Conservation (phyloP, 1,140 invertebrate genomes). For the Eufriesea mexicana region DNA sequence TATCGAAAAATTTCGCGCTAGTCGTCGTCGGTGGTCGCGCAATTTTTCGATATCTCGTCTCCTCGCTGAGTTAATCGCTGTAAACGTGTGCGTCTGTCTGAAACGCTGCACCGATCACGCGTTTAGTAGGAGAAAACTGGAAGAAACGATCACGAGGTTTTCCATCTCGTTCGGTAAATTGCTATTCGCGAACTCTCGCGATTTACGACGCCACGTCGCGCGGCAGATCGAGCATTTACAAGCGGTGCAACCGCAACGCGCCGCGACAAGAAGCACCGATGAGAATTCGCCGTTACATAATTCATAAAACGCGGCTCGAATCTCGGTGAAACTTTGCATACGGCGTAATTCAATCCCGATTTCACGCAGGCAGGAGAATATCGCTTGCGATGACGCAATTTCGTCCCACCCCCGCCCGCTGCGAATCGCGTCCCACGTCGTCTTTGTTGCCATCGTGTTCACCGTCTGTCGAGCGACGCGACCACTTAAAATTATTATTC, state of each 20-base stretch:
- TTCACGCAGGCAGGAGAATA: background rate
- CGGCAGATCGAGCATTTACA: slow-evolving; percentile 2
- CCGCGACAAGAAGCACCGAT: background rate
- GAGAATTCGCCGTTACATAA: slow-evolving; percentile 28
- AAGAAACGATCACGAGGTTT: background rate
- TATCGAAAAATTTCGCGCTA: too few relatives aligned
- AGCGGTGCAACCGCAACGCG: background rate
- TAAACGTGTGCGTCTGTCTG: background rate
- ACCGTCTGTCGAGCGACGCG: slow-evolving; percentile 9
- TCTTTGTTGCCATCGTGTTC: slow-evolving; percentile 28
- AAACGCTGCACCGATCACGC: background rate
- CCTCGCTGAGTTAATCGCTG: too few relatives aligned
- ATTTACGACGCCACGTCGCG: slow-evolving; percentile 9
- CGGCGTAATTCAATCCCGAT: slow-evolving; percentile 43
- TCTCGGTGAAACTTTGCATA: slow-evolving; percentile 36
- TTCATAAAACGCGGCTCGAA: slow-evolving; percentile 37
- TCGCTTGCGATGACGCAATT: background rate
- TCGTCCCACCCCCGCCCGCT: background rate
- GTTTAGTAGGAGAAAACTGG: background rate
- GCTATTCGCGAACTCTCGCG: slow-evolving; percentile 18
- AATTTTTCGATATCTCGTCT: too few relatives aligned
- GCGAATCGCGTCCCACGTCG: slow-evolving; percentile 33
- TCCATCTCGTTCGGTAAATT: slow-evolving; percentile 5
- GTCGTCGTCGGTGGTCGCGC: too few relatives aligned
- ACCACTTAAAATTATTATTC: slow-evolving; percentile 56